Evolutionary conservation across 2,888 invertebrate species (phyloP).

Genomic region (Andrena fulva): DNA sequence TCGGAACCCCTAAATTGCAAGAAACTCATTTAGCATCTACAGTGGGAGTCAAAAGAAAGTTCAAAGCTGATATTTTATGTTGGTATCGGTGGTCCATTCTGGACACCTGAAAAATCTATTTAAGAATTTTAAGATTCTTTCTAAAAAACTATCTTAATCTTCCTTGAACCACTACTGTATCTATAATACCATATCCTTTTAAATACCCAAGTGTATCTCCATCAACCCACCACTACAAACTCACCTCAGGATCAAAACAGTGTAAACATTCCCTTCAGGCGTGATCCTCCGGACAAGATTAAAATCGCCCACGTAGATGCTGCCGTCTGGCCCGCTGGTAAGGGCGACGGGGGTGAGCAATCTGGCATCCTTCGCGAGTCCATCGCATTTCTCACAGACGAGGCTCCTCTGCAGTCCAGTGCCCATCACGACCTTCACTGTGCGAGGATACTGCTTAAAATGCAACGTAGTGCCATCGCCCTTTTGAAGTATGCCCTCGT

Average conservation of each 20-base stretch:
- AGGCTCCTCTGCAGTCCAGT: slow-evolving; percentile 94
- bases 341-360: slow-evolving; percentile 97
- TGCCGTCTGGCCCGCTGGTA: slow-evolving; percentile 98
- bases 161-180: no score
- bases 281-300: slow-evolving; percentile 96
- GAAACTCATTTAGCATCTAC: no score
- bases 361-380: slow-evolving; percentile 93
- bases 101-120: no score
- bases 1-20: no score
- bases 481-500: slow-evolving; percentile 98
- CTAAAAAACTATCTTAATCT: no score
- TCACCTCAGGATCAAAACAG: slow-evolving; percentile 94
- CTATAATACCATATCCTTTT: not conserved
- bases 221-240: slow-evolving; percentile 41
- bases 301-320: slow-evolving; percentile 98
- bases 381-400: slow-evolving; percentile 95
- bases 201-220: not conserved
- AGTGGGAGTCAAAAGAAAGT: no score
- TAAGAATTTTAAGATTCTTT: no score
- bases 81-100: no score
- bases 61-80: no score
- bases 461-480: slow-evolving; percentile 98
- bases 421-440: slow-evolving; percentile 96
- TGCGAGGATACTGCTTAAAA: slow-evolving; percentile 96
- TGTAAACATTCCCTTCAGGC: slow-evolving; percentile 95